Conservation (phyloP, 1,140 invertebrate species). For the Dreissena rostriformis region DNA sequence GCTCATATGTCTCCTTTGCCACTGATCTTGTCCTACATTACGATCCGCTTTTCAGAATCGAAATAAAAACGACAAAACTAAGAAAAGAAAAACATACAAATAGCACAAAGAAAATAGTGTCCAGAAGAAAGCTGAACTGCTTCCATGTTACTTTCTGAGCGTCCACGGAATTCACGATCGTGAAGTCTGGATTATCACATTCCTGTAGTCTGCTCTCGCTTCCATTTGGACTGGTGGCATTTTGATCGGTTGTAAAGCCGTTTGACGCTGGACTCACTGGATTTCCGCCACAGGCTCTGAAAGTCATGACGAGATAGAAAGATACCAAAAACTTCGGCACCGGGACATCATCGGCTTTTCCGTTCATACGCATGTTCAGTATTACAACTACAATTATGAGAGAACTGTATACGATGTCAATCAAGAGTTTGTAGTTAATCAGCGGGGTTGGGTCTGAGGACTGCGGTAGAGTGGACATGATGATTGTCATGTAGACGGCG, state of each 20-base stretch:
- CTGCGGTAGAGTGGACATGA: constrained; percentile 84
- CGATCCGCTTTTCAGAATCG: too few relatives aligned
- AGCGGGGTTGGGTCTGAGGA: constrained; percentile 84
- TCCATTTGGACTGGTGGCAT: background rate
- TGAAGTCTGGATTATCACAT: background rate
- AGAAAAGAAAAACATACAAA: background rate
- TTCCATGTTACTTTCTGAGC: background rate
- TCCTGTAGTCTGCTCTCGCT: background rate
- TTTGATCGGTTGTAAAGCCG: background rate
- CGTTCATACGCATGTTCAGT: constrained; percentile 8
- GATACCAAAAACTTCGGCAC: constrained; percentile 5
- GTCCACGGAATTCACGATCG: background rate
- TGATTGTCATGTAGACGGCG: constrained; percentile 84
- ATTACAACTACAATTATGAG: constrained; percentile 13
- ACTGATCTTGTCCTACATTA: too few relatives aligned
- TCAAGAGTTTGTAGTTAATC: constrained; percentile 25
- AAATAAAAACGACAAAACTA: background rate
- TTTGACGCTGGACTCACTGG: background rate
- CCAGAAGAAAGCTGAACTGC: background rate
- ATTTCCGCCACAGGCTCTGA: background rate
- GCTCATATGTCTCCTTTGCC: too few relatives aligned
- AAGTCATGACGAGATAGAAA: background rate
- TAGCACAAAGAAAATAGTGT: background rate
- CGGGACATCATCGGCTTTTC: background rate
- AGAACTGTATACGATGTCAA: constrained; percentile 12